Evolutionary conservation across 2,797 vertebrate species (phyloP).

Genomic region (Triplophysa yarkandensis): DNA sequence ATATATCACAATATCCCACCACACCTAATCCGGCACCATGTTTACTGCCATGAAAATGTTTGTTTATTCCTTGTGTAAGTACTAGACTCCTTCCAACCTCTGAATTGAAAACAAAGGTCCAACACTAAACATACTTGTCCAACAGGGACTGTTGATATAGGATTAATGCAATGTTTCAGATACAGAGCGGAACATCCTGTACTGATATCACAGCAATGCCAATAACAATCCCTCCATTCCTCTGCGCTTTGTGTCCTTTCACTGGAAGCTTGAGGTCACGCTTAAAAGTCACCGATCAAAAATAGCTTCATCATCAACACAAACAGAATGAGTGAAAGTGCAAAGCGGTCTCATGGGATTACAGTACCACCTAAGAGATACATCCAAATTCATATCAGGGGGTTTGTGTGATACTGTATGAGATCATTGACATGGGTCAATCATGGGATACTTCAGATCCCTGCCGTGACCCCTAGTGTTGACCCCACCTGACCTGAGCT

Average conservation of each 20-base stretch:
- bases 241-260: not conserved
- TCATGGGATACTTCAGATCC: not conserved
- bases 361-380: not conserved
- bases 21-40: too few relatives aligned
- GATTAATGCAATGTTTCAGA: not conserved
- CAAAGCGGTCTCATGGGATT: not conserved
- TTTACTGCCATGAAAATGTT: not conserved
- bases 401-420: not conserved
- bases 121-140: not conserved
- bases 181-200: not conserved
- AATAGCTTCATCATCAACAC: conserved; percentile 34
- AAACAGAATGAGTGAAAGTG: conserved; percentile 8
- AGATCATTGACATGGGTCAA: not conserved
- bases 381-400: not conserved
- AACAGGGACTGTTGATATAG: not conserved
- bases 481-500: conserved; percentile 1
- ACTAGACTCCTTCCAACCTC: not conserved
- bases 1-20: too few relatives aligned
- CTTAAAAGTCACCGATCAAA: conserved; percentile 30
- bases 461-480: not conserved
- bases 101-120: not conserved
- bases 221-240: not conserved
- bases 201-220: not conserved
- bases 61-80: not conserved
- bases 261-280: conserved; percentile 12